Percentiles rank a stretch among this genome's conserved stretches.
Conservation (phyloP, 1,140 invertebrate genomes). For the Bombus superbus region DNA sequence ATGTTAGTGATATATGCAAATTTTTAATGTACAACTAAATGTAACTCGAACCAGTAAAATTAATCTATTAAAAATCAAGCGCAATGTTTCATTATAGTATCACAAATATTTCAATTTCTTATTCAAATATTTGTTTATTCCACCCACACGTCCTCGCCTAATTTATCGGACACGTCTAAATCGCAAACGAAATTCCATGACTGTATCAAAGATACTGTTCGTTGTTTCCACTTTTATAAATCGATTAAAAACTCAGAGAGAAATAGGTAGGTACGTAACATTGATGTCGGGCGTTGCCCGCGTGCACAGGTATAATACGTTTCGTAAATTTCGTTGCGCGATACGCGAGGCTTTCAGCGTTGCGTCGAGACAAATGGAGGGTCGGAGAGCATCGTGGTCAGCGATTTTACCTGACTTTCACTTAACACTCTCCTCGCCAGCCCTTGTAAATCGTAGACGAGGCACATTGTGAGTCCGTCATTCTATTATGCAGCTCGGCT, state of each 20-base stretch:
- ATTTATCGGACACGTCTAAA: not conserved
- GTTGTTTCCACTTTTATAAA: not conserved
- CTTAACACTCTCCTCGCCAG: conserved; percentile 64
- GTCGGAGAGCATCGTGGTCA: conserved; percentile 71
- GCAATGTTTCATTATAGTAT: no score
- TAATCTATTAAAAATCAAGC: no score
- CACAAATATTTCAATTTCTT: no score
- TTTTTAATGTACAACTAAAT: no score
- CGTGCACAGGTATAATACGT: not conserved
- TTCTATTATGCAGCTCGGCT: conserved; percentile 61
- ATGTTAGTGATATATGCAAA: no score
- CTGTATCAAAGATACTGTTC: not conserved
- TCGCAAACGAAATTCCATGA: not conserved
- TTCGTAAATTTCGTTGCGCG: conserved; percentile 30
- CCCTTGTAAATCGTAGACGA: conserved; percentile 59
- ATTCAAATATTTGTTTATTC: no score
- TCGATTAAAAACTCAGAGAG: not conserved
- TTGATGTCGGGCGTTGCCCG: conserved; percentile 28
- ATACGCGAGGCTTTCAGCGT: conserved; percentile 53
- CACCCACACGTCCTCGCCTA: not conserved
- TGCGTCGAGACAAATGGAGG: conserved; percentile 63
- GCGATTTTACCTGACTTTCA: conserved; percentile 71
- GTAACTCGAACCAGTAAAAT: no score
- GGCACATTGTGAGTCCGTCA: conserved; percentile 56
- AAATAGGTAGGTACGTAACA: not conserved